Evolutionary conservation across 92 coral and sea anemone genomes (phyloP).

Genomic region (Palythoa caribaeorum): DNA sequence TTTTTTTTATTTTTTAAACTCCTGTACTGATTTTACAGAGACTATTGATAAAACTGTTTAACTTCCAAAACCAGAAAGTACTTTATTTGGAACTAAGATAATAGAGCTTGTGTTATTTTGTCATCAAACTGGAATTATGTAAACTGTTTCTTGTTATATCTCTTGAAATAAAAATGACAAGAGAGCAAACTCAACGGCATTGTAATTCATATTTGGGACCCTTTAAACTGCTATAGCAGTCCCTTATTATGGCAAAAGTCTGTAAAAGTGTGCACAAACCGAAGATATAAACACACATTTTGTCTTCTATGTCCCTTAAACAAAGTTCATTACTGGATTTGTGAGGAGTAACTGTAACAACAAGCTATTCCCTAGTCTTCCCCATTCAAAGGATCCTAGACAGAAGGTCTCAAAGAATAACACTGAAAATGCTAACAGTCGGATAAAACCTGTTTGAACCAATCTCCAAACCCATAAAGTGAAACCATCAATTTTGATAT

Average conservation of each 20-base stretch:
- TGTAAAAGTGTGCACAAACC: not conserved
- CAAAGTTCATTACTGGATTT: not conserved
- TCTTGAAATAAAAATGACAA: not conserved
- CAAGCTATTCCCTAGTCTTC: not conserved
- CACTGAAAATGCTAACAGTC: constrained; percentile 39
- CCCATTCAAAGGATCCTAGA: not conserved
- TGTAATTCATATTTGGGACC: not conserved
- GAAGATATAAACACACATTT: not conserved
- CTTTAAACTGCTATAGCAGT: constrained; percentile 8
- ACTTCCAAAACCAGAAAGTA: no score
- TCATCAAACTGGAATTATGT: not conserved
- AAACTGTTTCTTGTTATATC: constrained; percentile 4
- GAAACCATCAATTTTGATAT: constrained; percentile 42
- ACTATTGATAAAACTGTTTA: not conserved
- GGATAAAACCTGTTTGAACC: constrained; percentile 45
- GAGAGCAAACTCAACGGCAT: not conserved
- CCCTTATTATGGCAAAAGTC: not conserved
- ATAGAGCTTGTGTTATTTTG: no score
- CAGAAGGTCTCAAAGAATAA: constrained; percentile 13
- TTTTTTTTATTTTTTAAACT: not conserved
- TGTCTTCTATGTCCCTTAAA: not conserved
- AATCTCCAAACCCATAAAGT: constrained; percentile 28
- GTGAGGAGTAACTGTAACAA: not conserved
- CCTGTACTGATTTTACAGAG: not conserved
- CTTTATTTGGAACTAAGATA: no score